Conservation (phyloP, 2,113 vertebrate species). For the Petromus typicus region DNA sequence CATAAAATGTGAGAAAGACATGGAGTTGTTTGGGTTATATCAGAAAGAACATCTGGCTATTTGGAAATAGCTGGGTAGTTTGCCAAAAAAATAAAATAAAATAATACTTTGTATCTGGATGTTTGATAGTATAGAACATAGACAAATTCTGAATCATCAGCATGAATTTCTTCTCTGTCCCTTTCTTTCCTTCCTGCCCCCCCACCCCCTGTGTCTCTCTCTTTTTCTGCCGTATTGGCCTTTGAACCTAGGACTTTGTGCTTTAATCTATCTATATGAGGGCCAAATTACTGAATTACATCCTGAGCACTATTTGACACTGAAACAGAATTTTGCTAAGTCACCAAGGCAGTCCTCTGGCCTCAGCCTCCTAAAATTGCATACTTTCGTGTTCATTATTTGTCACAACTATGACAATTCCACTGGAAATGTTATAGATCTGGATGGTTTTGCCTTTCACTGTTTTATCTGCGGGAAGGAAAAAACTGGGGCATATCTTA, state of each 20-base stretch:
- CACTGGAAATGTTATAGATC: not conserved
- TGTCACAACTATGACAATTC: not conserved
- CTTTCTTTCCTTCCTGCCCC: not conserved
- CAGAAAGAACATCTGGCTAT: conserved; percentile 66
- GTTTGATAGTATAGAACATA: conserved; percentile 19
- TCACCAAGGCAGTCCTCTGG: not conserved
- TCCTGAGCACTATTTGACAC: not conserved
- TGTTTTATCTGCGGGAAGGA: not conserved
- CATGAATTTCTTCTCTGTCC: not conserved
- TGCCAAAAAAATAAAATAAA: conserved; percentile 40
- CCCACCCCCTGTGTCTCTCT: not conserved
- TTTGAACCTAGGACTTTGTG: not conserved
- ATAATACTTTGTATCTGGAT: conserved; percentile 30
- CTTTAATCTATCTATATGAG: not conserved
- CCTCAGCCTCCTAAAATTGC: not conserved
- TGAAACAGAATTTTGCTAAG: not conserved
- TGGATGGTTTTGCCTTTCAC: not conserved
- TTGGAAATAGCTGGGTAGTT: conserved; percentile 68
- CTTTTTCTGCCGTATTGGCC: not conserved
- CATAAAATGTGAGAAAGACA: conserved; percentile 58
- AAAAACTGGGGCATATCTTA: not conserved
- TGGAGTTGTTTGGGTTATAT: conserved; percentile 63
- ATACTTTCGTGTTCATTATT: not conserved
- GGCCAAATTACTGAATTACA: not conserved
- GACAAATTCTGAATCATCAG: conserved; percentile 55